Evolutionary conservation across 2,797 vertebrate genomes (phyloP), one percentile per base, ranked within the genome.

Genomic region (Ataeniobius toweri): DNA sequence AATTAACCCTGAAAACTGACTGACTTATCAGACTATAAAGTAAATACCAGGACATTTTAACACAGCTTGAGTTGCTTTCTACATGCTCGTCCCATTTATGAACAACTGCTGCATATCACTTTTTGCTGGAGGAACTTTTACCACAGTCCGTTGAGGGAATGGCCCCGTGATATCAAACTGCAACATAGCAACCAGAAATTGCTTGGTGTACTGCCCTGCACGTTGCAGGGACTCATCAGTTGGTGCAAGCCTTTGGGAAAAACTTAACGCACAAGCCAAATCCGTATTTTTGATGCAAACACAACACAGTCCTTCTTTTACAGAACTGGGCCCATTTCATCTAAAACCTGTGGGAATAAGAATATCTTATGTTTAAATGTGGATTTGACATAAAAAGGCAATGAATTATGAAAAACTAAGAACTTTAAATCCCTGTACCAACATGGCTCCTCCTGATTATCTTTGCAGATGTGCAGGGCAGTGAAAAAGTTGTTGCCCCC

Each of bases 141-240:
- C 20, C 39, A 67, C 36, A 67, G 63, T 67, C 9, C 2, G 5
- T 24, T 12, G 9, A 12, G 8, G 63, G 63, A 41, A 67, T 22
- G 63, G 20, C 3, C 63, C 36, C 4, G 0, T 20, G 63, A 67
- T 67, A 41, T 67, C 20, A 24, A 41, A 67, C 63, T 67, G 22
- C 36, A 67, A 41, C 36, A 41, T 18, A 41, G 63, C 41, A 22
- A 67, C 39, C 63, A 44, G 12, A 67, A 67, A 67, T 67, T 41
- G 41, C 63, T 67, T 67, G 63, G 63, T 67, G 63, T 67, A 41
- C 63, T 67, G 63, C 63, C 63, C 63, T 67, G 63, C 39, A 12
- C 24, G 39, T 67, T 44, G 39, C 36, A 12, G 63, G 63, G 63
- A 44, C 61, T 65, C 61, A 3, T 65, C 61, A 65, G 36, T 18